phyloP scores from a whole-genome alignment of 2,888 invertebrate genomes.

The Eupithecia vulgata region DNA sequence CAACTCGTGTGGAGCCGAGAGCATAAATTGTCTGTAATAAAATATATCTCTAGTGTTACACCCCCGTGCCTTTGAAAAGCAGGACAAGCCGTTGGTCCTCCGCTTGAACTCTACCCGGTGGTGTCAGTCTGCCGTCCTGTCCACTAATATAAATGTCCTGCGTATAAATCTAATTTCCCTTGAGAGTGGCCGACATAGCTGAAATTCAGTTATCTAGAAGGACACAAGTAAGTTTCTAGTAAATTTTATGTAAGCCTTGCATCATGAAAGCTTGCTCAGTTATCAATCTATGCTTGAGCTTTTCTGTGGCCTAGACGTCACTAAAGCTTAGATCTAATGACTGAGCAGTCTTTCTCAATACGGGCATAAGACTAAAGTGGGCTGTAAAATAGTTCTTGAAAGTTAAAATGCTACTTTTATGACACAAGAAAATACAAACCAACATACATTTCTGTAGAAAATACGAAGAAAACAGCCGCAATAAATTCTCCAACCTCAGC shows the following conservation, averaged over 20 bases:
- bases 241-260: not conserved
- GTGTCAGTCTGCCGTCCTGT: not conserved
- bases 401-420: conserved; percentile 1
- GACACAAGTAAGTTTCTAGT: not conserved
- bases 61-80: too few species aligned
- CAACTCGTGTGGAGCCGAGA: too few species aligned
- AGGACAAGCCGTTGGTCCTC: too few species aligned
- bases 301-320: too few species aligned
- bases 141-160: not conserved
- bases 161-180: not conserved
- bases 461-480: conserved; percentile 9
- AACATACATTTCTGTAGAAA: not conserved
- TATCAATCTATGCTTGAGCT: too few species aligned
- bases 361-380: not conserved
- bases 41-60: too few species aligned
- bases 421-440: conserved; percentile 1
- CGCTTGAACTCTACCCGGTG: too few species aligned
- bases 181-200: not conserved
- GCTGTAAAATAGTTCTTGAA: not conserved
- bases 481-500: conserved; percentile 26
- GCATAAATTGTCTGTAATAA: too few species aligned
- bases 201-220: not conserved
- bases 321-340: too few species aligned
- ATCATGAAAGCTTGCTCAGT: too few species aligned
- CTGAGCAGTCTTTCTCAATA: too few species aligned